Conservation (phyloP, 1,140 invertebrate species). For the Adoxophyes honmai region DNA sequence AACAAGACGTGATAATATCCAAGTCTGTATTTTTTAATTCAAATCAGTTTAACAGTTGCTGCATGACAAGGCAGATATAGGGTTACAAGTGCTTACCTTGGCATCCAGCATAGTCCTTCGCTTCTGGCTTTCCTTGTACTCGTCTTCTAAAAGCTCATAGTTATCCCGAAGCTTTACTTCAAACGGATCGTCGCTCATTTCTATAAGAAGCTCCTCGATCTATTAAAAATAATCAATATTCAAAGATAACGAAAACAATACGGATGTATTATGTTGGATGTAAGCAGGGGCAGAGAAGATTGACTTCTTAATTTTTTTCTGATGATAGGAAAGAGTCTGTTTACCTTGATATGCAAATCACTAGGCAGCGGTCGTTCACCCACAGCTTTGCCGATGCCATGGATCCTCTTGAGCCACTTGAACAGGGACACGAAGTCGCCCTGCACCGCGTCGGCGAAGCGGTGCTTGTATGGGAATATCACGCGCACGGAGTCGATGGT, state of each 20-base stretch:
- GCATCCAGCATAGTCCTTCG: slow-evolving; percentile 93
- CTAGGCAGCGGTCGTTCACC: slow-evolving; percentile 84
- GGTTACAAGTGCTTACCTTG: slow-evolving; percentile 82
- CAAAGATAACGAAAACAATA: slow-evolving; percentile 15
- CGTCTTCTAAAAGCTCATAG: slow-evolving; percentile 96
- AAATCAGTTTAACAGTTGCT: too few relatives aligned
- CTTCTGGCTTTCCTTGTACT: slow-evolving; percentile 96
- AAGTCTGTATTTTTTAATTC: too few relatives aligned
- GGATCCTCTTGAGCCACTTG: slow-evolving; percentile 94
- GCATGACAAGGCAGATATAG: too few relatives aligned
- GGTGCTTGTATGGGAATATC: slow-evolving; percentile 94
- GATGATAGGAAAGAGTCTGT: not conserved
- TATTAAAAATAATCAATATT: slow-evolving; percentile 35
- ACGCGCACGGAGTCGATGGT: slow-evolving; percentile 85
- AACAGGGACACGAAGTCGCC: slow-evolving; percentile 93
- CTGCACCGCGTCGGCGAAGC: slow-evolving; percentile 95
- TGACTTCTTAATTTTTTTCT: too few relatives aligned
- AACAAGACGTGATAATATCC: too few relatives aligned
- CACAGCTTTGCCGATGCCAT: slow-evolving; percentile 83
- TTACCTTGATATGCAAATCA: slow-evolving; percentile 92
- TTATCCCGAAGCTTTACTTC: slow-evolving; percentile 97
- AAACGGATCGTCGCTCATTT: slow-evolving; percentile 98
- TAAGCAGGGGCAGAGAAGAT: too few relatives aligned
- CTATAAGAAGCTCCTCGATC: slow-evolving; percentile 90
- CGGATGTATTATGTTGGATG: too few relatives aligned